Conservation (phyloP, 92 coral and sea anemone species). For the Scolanthus callimorphus region DNA sequence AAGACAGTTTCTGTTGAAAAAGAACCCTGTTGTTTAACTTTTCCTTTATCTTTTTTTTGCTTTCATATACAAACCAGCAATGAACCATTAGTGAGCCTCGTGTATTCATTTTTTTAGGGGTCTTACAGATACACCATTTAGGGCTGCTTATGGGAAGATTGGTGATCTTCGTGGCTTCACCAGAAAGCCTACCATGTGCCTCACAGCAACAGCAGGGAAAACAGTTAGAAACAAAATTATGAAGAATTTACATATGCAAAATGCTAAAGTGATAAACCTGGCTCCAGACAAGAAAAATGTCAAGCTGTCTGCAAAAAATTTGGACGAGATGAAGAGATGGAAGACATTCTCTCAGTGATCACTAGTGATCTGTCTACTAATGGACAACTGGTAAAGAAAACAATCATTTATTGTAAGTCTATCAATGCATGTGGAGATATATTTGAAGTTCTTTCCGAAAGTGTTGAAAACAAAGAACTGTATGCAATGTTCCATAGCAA, state of each 20-base stretch:
- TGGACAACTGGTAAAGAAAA: constrained; percentile 18
- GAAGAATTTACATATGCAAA: constrained; percentile 13
- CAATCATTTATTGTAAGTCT: constrained; percentile 49
- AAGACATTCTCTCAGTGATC: constrained; percentile 15
- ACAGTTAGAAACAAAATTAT: constrained; percentile 14
- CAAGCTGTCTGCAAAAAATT: constrained; percentile 7
- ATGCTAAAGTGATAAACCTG: constrained; percentile 4
- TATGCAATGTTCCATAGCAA: constrained; percentile 59
- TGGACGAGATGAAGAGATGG: not conserved
- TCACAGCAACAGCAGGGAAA: constrained; percentile 52
- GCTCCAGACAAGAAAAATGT: constrained; percentile 28
- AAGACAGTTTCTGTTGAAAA: too few relatives aligned
- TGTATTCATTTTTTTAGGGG: constrained; percentile 20
- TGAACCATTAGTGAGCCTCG: not conserved
- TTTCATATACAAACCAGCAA: too few relatives aligned
- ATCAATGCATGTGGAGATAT: constrained; percentile 50
- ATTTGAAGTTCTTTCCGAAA: constrained; percentile 30
- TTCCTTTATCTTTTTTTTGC: too few relatives aligned
- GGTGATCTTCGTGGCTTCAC: constrained; percentile 42
- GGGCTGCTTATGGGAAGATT: constrained; percentile 39
- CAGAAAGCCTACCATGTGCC: constrained; percentile 38
- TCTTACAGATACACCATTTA: constrained; percentile 20
- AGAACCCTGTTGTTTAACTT: not conserved
- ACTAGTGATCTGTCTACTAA: constrained; percentile 1
- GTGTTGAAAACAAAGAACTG: constrained; percentile 4